Base-by-base conservation (phyloP, 2,888 invertebrate species). In the Tetrapedia diversipes region DNA sequence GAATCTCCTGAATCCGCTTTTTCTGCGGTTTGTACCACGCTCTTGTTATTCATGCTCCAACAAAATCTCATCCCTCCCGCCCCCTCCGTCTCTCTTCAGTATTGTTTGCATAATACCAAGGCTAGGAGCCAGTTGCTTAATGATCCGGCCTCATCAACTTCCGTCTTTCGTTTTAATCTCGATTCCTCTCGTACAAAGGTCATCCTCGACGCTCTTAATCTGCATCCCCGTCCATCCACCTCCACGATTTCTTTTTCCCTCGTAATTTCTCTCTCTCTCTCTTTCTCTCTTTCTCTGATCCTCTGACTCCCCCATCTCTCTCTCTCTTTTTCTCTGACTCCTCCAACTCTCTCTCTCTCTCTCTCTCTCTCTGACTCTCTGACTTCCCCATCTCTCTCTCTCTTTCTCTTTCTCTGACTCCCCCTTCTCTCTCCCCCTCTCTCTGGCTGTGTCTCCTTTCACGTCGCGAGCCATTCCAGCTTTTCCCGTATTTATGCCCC, bases 101-200 rank as follows among this genome's bases (percentile, higher is more conserved):
- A 79, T 73, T 68, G 70, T 73, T 79, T 70, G 61, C 70, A 73
- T 70, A 77, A 81, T 57, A 67, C 43, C 37, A 57, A 60, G 51
- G 57, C 60, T 49, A 57, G 69, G 32, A 69, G 66, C 66, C 66
- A 54, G 61, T 60, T 81, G 64, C 66, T 69, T 82, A 82, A 82
- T 53, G 77, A 82, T 82, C 68, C 53, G 27, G 39, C 29, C 70
- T 79, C 77, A 61, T 70, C 70, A 81, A 29, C 69, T 49, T 65
- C 43, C 47, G 43, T 39, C 71, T 71, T 68, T 66, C 60, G 76
- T 69, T 81, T 81, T 73, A 82, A 79, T 77, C 60, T 39, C 59
- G 61, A 64, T 68, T 53, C 67, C 61, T 64, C 57, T 34, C 65
- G 59, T 64, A 60, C 68, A 69, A 56, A 77, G 69, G 79, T 72